phyloP scores from a whole-genome alignment of 2,888 invertebrate species.

The Lypha dubia region DNA sequence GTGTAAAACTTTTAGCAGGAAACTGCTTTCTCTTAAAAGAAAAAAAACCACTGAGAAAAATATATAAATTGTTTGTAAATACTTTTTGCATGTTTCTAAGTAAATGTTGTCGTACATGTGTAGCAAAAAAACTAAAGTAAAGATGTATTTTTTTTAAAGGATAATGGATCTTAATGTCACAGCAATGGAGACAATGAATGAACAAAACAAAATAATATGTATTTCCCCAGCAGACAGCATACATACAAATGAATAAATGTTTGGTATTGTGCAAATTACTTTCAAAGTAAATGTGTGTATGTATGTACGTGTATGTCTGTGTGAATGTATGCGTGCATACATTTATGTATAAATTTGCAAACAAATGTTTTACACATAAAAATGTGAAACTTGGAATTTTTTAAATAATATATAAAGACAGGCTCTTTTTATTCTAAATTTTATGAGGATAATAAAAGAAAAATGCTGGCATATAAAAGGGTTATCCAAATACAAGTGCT shows the following conservation, averaged over 20 bases:
- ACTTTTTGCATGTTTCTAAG: neutral
- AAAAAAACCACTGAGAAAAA: neutral
- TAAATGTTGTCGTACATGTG: neutral
- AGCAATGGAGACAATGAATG: neutral
- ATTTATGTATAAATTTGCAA: neutral
- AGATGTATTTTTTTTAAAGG: neutral
- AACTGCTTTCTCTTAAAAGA: neutral
- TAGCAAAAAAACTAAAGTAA: neutral
- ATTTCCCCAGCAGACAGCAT: neutral
- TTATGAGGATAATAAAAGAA: neutral
- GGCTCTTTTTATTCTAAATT: neutral
- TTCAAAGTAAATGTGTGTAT: neutral
- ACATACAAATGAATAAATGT: neutral
- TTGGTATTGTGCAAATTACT: neutral
- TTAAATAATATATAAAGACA: neutral
- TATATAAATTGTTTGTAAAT: neutral
- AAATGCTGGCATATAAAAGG: too few species aligned
- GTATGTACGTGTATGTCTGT: too few species aligned
- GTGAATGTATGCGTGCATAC: neutral
- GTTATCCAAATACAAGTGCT: too few species aligned
- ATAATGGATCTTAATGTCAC: constrained; percentile 2
- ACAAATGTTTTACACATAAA: constrained; percentile 5
- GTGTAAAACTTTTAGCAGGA: constrained; percentile 4
- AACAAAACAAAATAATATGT: neutral
- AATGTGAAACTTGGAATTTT: neutral